These are phyloP conservation scores for Schlechtendalia chinensis DNA, from an alignment of 1,140 invertebrate species.

Conservation along the genomic window DNA sequence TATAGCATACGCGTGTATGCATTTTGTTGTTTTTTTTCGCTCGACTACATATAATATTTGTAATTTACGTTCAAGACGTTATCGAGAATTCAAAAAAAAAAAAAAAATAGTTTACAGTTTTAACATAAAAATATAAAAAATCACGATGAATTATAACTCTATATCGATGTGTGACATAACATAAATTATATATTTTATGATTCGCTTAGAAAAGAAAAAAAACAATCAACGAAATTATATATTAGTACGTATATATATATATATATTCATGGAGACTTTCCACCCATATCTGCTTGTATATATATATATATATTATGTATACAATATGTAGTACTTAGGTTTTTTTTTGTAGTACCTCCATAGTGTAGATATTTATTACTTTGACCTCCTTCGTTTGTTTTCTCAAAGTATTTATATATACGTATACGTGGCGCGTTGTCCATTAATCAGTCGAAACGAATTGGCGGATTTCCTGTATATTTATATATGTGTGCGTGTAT, in stretches of 20 bases:
- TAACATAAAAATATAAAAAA: constrained; percentile 18
- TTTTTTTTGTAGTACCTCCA: background rate
- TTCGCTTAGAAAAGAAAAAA: background rate
- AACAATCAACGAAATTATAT: constrained; percentile 24
- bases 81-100: constrained; percentile 11
- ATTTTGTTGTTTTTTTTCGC: background rate
- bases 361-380: constrained; percentile 40
- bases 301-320: background rate
- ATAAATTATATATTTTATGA: constrained; percentile 18
- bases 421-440: background rate
- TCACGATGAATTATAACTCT: background rate
- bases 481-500: no score
- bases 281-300: background rate
- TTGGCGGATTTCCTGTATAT: constrained; percentile 41
- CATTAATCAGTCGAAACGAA: constrained; percentile 44
- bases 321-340: background rate
- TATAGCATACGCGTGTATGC: background rate
- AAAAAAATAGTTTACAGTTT: constrained; percentile 9
- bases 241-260: background rate
- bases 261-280: background rate
- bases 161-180: background rate
- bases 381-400: constrained; percentile 45
- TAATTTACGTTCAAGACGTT: constrained; percentile 20
- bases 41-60: background rate
- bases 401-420: constrained; percentile 24